A percentile compares a stretch with the other conserved stretches of the same genome.
These are phyloP conservation scores for Oscheius sp. DNA, from an alignment of 2,888 invertebrate species.

Conservation along the genomic window DNA sequence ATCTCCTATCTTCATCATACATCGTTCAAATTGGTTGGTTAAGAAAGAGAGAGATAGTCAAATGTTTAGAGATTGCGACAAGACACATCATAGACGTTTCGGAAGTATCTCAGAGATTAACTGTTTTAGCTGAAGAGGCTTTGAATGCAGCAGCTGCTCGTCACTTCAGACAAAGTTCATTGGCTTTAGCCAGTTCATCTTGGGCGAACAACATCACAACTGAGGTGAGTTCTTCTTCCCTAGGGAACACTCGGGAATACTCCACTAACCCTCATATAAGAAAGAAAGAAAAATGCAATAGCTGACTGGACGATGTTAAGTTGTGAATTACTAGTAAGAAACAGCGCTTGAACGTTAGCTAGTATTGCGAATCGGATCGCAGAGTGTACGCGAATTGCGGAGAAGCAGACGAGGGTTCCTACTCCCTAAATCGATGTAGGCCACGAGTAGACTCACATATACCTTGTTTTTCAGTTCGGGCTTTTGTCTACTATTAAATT, in stretches of 20 bases:
- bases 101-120: background rate
- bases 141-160: constrained; percentile 18
- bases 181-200: background rate
- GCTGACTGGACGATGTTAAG: too few species aligned
- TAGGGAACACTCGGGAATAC: background rate
- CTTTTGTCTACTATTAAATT: too few species aligned
- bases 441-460: constrained; percentile 26
- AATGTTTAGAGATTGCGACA: constrained; percentile 3
- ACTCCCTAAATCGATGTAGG: constrained; percentile 31
- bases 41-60: too few species aligned
- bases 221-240: constrained; percentile 1
- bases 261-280: background rate
- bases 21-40: constrained; percentile 16
- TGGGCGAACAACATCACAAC: constrained; percentile 12
- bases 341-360: constrained; percentile 28
- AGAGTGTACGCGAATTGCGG: constrained; percentile 29
- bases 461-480: constrained; percentile 21
- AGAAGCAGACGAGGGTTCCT: constrained; percentile 30
- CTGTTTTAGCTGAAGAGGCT: constrained; percentile 1
- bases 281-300: background rate
- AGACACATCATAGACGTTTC: background rate
- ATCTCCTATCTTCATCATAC: background rate
- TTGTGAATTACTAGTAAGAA: constrained; percentile 23
- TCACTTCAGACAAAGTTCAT: constrained; percentile 11
- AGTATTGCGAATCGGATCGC: constrained; percentile 27